Evolutionary conservation across 2,797 vertebrate species (phyloP), one percentile per base, ranked within the genome.

Genomic region (Liasis olivaceus): DNA sequence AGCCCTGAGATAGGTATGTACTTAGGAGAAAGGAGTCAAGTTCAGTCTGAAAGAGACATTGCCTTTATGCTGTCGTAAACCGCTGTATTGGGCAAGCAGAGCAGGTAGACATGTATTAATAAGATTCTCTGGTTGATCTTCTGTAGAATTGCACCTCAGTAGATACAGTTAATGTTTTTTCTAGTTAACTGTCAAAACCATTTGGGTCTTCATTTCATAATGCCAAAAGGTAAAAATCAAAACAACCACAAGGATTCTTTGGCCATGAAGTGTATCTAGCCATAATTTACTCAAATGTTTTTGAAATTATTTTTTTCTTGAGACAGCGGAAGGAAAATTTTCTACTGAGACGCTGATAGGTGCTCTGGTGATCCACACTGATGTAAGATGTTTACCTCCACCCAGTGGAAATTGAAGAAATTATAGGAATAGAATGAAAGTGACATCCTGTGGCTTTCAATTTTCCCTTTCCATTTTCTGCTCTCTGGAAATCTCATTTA

Each of bases 361-460:
- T 56, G 31, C 4, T 6, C 72, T 89, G n/a, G 8, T 28, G 11
- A 13, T 26, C 22, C 51, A 9, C 4, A 5, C 24, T 47, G 4
- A 56, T 87, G 15, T n/a, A 62, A 85, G 24, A 64, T 81, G 87
- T 66, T 56, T 64, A 36, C 24, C 14, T 22, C 69, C 36, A 84
- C 59, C 15, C 1, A 31, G 86, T 69, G 72, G 85, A 66, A 91
- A 93, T 47, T 60, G 89, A 31, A 20, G 47, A 58, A 47, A 88
- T 66, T 60, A 85, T 84, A 69, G 54, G 86, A 91, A 85, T 60
- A 87, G 51, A n/a, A 58, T 58, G 62, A 89, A 47, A 64, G 47
- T 84, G 56, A n/a, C 60, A 5, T 66, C 85, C 86, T n/a, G 51
- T 51, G 51, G 92, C 69, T 91, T 93, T 62, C 22, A 47, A 85